Evolutionary conservation across 1,140 invertebrate genomes (phyloP).

Genomic region (Aphidius gifuensis): DNA sequence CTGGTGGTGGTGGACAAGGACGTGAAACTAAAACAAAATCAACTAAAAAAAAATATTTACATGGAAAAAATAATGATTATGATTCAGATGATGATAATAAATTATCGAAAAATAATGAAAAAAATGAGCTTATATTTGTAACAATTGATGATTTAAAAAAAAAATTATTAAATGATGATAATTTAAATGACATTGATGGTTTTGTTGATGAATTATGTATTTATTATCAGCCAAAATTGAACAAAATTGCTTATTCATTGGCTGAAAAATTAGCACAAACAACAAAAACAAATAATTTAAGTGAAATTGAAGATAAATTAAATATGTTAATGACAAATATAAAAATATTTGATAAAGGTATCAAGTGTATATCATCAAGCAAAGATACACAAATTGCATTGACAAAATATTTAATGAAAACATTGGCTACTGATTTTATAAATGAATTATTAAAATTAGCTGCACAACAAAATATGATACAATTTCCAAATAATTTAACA

Average conservation of each 20-base stretch:
- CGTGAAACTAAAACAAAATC: slow-evolving; percentile 94
- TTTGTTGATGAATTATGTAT: slow-evolving; percentile 60
- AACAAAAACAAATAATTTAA: slow-evolving; percentile 43
- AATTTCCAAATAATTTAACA: slow-evolving; percentile 57
- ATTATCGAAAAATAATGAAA: slow-evolving; percentile 27
- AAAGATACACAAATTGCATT: slow-evolving; percentile 66
- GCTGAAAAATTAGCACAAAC: slow-evolving; percentile 63
- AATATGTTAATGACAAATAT: slow-evolving; percentile 74
- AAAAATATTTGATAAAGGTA: slow-evolving; percentile 80
- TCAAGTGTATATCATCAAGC: slow-evolving; percentile 61
- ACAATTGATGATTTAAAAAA: slow-evolving; percentile 66
- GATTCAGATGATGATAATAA: slow-evolving; percentile 62
- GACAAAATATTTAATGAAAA: slow-evolving; percentile 79
- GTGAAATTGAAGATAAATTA: slow-evolving; percentile 68
- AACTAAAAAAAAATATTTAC: slow-evolving; percentile 73
- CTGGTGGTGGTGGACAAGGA: slow-evolving; percentile 86
- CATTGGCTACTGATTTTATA: slow-evolving; percentile 78
- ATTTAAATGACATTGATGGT: slow-evolving; percentile 65
- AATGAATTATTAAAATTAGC: slow-evolving; percentile 74
- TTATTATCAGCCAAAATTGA: slow-evolving; percentile 61
- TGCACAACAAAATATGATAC: slow-evolving; percentile 63
- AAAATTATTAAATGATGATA: slow-evolving; percentile 62
- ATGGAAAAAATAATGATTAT: slow-evolving; percentile 56
- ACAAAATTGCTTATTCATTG: slow-evolving; percentile 57
- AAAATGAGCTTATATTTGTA: slow-evolving; percentile 64